Percentiles rank a stretch among this genome's conserved stretches.
Conservation (phyloP, 2,113 vertebrate genomes). For the Parotia lawesii region DNA sequence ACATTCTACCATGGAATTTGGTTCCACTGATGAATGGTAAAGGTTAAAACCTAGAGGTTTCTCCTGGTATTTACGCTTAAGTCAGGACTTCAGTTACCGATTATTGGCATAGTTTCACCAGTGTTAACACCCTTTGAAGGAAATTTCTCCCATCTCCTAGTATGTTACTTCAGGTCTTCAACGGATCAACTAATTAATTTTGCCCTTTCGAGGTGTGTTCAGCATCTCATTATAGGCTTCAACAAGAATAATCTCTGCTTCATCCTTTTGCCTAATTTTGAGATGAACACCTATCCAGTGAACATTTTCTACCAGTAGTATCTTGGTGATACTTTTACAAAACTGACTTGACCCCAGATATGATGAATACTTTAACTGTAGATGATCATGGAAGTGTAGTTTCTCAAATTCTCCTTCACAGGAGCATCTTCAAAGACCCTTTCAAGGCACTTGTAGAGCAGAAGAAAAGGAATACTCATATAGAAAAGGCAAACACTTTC, state of each 20-base stretch:
- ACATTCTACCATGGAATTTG: not conserved
- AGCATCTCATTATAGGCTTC: fast-evolving
- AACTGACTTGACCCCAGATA: not conserved
- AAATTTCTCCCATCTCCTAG: not conserved
- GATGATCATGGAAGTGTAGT: not conserved
- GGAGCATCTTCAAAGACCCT: not conserved
- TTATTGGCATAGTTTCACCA: not conserved
- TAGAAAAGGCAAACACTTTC: not conserved
- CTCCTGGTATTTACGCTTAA: not conserved
- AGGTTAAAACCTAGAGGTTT: not conserved
- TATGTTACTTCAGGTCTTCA: not conserved
- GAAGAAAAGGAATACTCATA: not conserved
- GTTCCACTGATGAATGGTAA: not conserved
- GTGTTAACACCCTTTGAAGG: not conserved
- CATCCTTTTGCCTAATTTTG: not conserved
- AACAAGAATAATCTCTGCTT: not conserved
- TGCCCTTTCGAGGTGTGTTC: not conserved
- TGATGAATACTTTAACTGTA: not conserved
- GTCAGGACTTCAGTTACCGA: not conserved
- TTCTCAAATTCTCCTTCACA: not conserved
- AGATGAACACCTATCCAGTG: not conserved
- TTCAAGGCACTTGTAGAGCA: not conserved
- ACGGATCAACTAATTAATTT: not conserved
- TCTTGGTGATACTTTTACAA: not conserved
- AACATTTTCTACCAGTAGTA: not conserved